Percentiles rank a stretch among this genome's conserved stretches.
Conservation (phyloP, 1,140 invertebrate species). For the Anoplolepis gracilipes region DNA sequence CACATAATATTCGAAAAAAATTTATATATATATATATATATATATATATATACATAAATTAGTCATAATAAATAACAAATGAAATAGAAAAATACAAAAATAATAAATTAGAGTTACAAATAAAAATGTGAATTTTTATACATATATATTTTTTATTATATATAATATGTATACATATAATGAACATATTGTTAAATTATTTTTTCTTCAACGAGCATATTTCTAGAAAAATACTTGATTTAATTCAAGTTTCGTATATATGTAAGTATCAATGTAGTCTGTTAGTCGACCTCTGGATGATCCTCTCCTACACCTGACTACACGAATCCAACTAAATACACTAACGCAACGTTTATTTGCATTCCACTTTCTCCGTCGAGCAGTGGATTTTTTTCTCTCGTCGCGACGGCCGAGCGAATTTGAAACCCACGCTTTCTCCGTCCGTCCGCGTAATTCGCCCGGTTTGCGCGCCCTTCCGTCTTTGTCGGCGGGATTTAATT, state of each 20-base stretch:
- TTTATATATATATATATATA: too few species aligned
- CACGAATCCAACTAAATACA: conserved; percentile 39
- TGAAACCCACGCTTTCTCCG: conserved; percentile 35
- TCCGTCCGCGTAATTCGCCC: conserved; percentile 27
- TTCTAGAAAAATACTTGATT: not conserved
- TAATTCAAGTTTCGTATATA: not conserved
- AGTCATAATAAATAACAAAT: not conserved
- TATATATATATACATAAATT: too few species aligned
- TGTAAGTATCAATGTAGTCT: not conserved
- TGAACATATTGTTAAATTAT: not conserved
- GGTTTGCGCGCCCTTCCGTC: conserved; percentile 3
- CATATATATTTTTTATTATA: too few species aligned
- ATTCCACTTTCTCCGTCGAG: conserved; percentile 44
- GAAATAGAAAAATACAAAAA: conserved; percentile 12
- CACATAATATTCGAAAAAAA: not conserved
- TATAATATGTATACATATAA: not conserved
- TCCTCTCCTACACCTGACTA: not conserved
- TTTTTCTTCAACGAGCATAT: not conserved
- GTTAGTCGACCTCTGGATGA: not conserved
- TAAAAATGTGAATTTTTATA: too few species aligned
- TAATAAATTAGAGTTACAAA: conserved; percentile 22
- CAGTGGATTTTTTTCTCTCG: not conserved
- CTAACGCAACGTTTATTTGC: conserved; percentile 38
- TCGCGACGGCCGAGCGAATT: conserved; percentile 21
- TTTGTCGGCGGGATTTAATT: conserved; percentile 70